Percentiles rank a stretch among this genome's conserved stretches.
These are phyloP conservation scores for Rhincodon typus DNA, from an alignment of 2,797 vertebrate genomes.

Conservation along the genomic window DNA sequence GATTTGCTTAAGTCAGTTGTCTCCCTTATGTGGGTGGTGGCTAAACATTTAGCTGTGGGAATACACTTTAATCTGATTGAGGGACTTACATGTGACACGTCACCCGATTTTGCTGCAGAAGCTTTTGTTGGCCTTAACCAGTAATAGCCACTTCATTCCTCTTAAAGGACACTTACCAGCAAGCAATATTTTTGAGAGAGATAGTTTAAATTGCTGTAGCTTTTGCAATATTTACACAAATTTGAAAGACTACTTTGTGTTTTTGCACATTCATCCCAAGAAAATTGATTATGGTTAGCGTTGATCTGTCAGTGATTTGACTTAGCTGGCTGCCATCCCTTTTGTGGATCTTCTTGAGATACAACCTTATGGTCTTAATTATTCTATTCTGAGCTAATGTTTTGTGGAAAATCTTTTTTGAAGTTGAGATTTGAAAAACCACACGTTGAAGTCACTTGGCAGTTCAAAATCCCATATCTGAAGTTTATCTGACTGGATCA, in stretches of 20 bases:
- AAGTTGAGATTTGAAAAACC: not conserved
- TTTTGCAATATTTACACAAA: not conserved
- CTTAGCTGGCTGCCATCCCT: not conserved
- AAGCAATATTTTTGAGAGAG: too few relatives aligned
- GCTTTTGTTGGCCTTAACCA: too few relatives aligned
- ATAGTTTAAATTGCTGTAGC: not conserved
- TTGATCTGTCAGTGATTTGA: not conserved
- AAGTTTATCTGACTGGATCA: not conserved
- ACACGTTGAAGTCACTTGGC: not conserved
- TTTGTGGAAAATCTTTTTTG: not conserved
- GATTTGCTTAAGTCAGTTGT: too few relatives aligned
- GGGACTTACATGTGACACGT: too few relatives aligned
- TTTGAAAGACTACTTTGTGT: too few relatives aligned
- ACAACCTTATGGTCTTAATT: not conserved
- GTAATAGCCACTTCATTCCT: too few relatives aligned
- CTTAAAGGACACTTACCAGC: too few relatives aligned
- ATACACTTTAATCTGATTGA: too few relatives aligned
- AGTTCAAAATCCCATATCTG: not conserved
- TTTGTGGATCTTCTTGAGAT: not conserved
- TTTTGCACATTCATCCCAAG: not conserved
- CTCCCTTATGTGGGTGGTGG: too few relatives aligned
- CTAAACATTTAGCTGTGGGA: too few relatives aligned
- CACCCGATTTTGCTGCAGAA: too few relatives aligned
- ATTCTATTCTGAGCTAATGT: not conserved
- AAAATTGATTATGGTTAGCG: not conserved